Conservation (phyloP, 2,888 invertebrate genomes). For the Drosophila imparisetae region DNA sequence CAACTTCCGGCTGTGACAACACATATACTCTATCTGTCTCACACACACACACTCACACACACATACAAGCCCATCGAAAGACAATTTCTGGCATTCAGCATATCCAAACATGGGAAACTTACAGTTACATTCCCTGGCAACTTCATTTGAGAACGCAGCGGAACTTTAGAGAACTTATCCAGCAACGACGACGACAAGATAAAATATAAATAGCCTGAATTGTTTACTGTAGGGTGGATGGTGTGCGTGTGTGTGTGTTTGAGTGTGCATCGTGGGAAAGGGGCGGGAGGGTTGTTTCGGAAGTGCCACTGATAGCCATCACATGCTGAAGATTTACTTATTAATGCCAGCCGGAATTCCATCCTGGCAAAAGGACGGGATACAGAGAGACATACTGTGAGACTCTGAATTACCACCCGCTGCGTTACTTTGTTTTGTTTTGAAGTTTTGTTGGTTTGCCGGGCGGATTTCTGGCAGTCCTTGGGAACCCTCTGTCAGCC, state of each 20-base stretch:
- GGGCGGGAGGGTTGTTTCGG: constrained; percentile 37
- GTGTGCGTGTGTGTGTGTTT: constrained; percentile 5
- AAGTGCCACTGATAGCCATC: constrained; percentile 78
- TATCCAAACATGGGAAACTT: constrained; percentile 44
- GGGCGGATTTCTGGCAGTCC: constrained; percentile 21
- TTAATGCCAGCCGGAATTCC: constrained; percentile 72
- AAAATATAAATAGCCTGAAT: constrained; percentile 77
- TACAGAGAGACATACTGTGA: constrained; percentile 9
- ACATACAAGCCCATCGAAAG: not conserved
- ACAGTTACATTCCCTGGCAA: constrained; percentile 52
- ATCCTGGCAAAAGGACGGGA: constrained; percentile 57
- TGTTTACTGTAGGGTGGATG: constrained; percentile 38
- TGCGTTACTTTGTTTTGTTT: constrained; percentile 66
- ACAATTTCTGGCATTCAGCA: constrained; percentile 27
- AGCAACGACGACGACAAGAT: constrained; percentile 60
- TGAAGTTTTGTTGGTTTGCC: constrained; percentile 47
- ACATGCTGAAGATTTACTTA: constrained; percentile 78
- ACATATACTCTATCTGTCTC: constrained; percentile 17
- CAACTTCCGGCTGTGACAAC: constrained; percentile 67
- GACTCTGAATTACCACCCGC: constrained; percentile 37
- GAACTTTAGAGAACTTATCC: constrained; percentile 70
- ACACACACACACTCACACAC: constrained; percentile 5
- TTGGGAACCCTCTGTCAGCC: constrained; percentile 4
- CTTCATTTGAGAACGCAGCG: constrained; percentile 58
- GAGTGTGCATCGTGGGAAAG: not conserved